A percentile compares a stretch with the other conserved stretches of the same genome.
These are phyloP conservation scores for Mallotus villosus DNA, from an alignment of 2,797 vertebrate species.

Conservation along the genomic window DNA sequence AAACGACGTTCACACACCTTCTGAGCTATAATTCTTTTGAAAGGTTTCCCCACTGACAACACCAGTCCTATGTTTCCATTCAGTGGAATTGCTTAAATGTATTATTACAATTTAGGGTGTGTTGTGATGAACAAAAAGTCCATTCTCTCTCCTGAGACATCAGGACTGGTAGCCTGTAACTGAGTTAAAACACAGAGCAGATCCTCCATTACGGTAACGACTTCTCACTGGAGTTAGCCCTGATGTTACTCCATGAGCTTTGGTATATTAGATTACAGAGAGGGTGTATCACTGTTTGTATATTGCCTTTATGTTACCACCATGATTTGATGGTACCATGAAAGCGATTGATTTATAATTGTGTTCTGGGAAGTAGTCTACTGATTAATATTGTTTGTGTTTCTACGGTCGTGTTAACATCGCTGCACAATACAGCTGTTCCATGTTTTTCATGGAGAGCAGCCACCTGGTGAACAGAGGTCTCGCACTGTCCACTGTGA, in stretches of 20 bases:
- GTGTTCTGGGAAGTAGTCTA: neutral
- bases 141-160: slow-evolving; percentile 45
- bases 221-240: neutral
- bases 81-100: neutral
- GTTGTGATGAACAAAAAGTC: slow-evolving; percentile 19
- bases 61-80: slow-evolving; percentile 22
- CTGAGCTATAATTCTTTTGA: slow-evolving; percentile 25
- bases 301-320: neutral
- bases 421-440: neutral
- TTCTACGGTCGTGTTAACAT: neutral
- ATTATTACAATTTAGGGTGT: slow-evolving; percentile 32
- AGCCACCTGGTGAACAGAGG: slow-evolving; percentile 14
- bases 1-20: slow-evolving; percentile 44
- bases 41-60: slow-evolving; percentile 36
- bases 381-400: neutral
- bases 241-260: neutral
- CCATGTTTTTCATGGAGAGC: slow-evolving; percentile 19
- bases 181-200: slow-evolving; percentile 28
- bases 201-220: no score
- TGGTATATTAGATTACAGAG: neutral
- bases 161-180: slow-evolving; percentile 26
- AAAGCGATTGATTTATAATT: neutral
- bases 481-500: slow-evolving; percentile 11
- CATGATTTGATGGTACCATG: neutral
- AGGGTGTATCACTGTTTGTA: neutral